Evolutionary conservation across 2,797 vertebrate species (phyloP).

Genomic region (Dryobates pubescens): DNA sequence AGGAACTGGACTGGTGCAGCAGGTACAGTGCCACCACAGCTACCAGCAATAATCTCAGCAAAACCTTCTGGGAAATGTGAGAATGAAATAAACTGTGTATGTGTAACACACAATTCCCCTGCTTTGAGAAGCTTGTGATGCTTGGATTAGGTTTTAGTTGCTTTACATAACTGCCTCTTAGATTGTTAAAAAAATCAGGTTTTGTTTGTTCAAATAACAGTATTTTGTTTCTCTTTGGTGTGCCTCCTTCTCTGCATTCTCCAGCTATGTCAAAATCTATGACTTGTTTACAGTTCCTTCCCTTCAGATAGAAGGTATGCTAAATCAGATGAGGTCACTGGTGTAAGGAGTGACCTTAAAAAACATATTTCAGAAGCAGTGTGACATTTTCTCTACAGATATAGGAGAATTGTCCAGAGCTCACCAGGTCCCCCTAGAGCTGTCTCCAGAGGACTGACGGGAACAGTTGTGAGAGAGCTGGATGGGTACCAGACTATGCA

Average conservation of each 20-base stretch:
- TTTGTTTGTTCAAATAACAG: slow-evolving; percentile 13
- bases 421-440: neutral
- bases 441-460: slow-evolving; percentile 31
- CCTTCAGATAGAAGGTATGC: neutral
- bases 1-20: neutral
- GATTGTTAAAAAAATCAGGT: neutral
- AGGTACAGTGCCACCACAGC: neutral
- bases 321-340: slow-evolving; percentile 38
- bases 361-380: neutral
- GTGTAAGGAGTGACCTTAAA: slow-evolving; percentile 30
- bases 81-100: neutral
- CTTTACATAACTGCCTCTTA: neutral
- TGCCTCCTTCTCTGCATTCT: neutral
- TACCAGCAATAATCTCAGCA: neutral
- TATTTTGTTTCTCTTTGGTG: neutral
- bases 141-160: neutral
- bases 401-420: slow-evolving; percentile 13
- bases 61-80: neutral
- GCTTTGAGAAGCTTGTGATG: neutral
- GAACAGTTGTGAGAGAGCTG: slow-evolving; percentile 26
- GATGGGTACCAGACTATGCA: neutral
- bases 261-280: neutral
- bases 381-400: slow-evolving; percentile 47
- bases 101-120: neutral
- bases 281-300: neutral